Conservation (phyloP, 2,888 invertebrate species). For the Caenorhabditis sp. region DNA sequence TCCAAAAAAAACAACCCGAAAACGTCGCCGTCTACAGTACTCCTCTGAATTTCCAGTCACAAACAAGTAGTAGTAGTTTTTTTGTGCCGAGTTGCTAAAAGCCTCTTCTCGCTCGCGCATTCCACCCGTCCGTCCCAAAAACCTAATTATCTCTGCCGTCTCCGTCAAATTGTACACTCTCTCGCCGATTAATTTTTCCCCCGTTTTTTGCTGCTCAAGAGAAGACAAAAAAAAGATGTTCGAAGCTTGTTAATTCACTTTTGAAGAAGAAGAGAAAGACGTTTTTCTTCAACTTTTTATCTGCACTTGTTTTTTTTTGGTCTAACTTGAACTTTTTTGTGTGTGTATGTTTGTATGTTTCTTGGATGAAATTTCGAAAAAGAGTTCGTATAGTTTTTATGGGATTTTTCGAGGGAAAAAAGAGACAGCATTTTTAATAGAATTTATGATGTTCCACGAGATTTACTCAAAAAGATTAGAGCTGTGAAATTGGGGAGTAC, state of each 20-base stretch:
- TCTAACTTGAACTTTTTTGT: neutral
- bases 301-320: neutral
- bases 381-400: conserved; percentile 1
- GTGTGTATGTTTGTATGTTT: no score
- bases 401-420: neutral
- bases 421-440: neutral
- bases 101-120: no score
- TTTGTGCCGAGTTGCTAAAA: no score
- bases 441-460: no score
- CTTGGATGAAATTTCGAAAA: neutral
- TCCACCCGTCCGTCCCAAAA: no score
- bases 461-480: no score
- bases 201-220: neutral
- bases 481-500: no score
- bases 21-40: no score
- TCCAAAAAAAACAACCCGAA: no score
- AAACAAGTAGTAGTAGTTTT: neutral
- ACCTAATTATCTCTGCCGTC: neutral
- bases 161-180: neutral
- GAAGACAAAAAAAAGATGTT: neutral
- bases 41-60: no score
- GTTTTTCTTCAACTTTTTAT: neutral
- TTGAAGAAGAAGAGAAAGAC: neutral
- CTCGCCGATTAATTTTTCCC: neutral
- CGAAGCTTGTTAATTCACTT: neutral